A percentile compares a stretch with the other conserved stretches of the same genome.
phyloP scores from a whole-genome alignment of 35 echinoderm and acorn worm species.

The Acanthaster planci region DNA sequence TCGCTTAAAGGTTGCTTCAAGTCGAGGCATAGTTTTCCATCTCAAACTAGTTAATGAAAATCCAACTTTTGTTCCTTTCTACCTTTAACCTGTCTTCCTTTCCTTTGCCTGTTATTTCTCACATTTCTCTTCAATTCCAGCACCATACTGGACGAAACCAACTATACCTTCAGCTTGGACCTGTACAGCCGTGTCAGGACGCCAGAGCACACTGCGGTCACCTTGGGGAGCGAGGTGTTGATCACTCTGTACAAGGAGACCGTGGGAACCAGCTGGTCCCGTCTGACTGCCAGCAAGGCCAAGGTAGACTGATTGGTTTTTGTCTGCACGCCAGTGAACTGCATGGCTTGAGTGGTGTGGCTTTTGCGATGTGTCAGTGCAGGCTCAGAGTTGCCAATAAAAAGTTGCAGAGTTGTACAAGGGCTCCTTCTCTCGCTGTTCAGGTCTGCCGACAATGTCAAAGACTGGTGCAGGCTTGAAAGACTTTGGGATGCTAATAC shows the following conservation, averaged over 20 bases:
- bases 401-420: no score
- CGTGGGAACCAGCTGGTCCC: slow-evolving; percentile 64
- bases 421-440: no score
- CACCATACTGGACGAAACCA: slow-evolving; percentile 30
- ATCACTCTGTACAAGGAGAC: slow-evolving; percentile 82
- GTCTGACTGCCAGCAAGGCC: slow-evolving; percentile 57
- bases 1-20: no score
- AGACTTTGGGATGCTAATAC: no score
- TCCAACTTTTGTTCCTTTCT: not conserved
- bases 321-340: no score
- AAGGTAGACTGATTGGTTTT: slow-evolving; percentile 52
- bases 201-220: slow-evolving; percentile 42
- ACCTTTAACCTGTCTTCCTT: no score
- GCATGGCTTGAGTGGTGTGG: no score
- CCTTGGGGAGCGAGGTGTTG: slow-evolving; percentile 62
- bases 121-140: slow-evolving; percentile 43
- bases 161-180: slow-evolving; percentile 69
- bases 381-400: not conserved
- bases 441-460: no score
- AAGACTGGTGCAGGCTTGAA: no score
- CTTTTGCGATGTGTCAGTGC: no score
- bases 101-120: no score
- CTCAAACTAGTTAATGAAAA: not conserved
- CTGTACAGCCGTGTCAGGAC: slow-evolving; percentile 60
- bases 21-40: no score